These are phyloP conservation scores for Lanius ludovicianus DNA, from an alignment of 2,113 vertebrate species.

Conservation along the genomic window DNA sequence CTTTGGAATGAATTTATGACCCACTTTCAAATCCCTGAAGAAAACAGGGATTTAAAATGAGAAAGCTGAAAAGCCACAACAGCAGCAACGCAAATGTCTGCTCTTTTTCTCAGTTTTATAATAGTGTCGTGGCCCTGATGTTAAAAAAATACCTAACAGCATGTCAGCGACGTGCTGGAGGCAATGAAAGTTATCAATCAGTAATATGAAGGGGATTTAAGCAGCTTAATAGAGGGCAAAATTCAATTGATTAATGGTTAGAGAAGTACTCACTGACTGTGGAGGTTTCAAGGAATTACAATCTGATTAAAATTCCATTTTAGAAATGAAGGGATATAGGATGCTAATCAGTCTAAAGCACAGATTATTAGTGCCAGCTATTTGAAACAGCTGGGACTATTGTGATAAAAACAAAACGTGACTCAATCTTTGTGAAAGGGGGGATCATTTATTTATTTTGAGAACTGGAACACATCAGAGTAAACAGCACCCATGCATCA, in stretches of 20 bases:
- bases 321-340: conserved; percentile 63
- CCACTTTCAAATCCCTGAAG: conserved; percentile 69
- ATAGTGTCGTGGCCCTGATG: conserved; percentile 18
- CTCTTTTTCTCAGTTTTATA: conserved; percentile 26
- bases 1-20: conserved; percentile 65
- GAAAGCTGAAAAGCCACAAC: conserved; percentile 51
- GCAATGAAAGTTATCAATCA: conserved; percentile 66
- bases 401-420: conserved; percentile 35
- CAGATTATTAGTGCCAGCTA: conserved; percentile 47
- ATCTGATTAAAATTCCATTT: conserved; percentile 72
- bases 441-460: neutral
- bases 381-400: conserved; percentile 48
- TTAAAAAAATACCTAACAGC: neutral
- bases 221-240: conserved; percentile 62
- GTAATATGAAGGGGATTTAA: conserved; percentile 54
- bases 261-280: conserved; percentile 25
- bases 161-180: neutral
- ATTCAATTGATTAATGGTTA: conserved; percentile 67
- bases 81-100: conserved; percentile 13
- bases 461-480: neutral
- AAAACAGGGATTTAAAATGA: conserved; percentile 50
- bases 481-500: neutral
- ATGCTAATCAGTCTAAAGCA: conserved; percentile 68
- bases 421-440: neutral
- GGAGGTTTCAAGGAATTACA: conserved; percentile 62